Conservation (phyloP, 2,113 vertebrate genomes). For the Bubalus kerabau region DNA sequence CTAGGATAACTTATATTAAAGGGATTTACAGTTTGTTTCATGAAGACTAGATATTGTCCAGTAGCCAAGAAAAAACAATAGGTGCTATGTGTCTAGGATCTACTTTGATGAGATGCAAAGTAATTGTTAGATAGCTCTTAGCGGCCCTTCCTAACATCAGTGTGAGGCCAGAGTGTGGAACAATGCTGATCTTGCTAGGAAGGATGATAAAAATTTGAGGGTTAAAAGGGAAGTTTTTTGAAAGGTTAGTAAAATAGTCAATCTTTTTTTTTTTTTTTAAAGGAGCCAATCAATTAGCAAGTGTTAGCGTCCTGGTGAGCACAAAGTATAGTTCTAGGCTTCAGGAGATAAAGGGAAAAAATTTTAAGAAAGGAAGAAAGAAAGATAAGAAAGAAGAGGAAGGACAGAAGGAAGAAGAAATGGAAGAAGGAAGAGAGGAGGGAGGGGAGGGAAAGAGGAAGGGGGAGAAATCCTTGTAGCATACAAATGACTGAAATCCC, state of each 20-base stretch:
- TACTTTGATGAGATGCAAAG: not conserved
- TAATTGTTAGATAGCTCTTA: not conserved
- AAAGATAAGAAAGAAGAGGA: not conserved
- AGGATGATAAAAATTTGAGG: not conserved
- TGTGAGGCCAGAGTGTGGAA: not conserved
- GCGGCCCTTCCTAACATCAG: not conserved
- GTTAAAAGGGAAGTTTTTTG: not conserved
- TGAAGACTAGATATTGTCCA: not conserved
- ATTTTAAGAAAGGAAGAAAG: not conserved
- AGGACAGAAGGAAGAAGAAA: not conserved
- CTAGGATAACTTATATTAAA: not conserved
- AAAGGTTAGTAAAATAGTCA: not conserved
- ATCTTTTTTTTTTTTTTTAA: not conserved
- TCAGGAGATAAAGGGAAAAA: not conserved
- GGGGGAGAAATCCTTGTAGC: not conserved
- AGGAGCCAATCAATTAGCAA: not conserved
- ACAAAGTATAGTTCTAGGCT: not conserved
- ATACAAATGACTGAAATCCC: not conserved
- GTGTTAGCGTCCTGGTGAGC: not conserved
- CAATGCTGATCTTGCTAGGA: not conserved
- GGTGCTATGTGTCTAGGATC: not conserved
- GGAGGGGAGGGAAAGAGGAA: not conserved
- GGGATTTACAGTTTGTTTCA: slow-evolving; percentile 13
- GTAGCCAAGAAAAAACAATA: not conserved
- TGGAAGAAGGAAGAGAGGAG: not conserved